Base-by-base conservation (phyloP, 2,797 vertebrate genomes). In the Lutjanus argentimaculatus region DNA sequence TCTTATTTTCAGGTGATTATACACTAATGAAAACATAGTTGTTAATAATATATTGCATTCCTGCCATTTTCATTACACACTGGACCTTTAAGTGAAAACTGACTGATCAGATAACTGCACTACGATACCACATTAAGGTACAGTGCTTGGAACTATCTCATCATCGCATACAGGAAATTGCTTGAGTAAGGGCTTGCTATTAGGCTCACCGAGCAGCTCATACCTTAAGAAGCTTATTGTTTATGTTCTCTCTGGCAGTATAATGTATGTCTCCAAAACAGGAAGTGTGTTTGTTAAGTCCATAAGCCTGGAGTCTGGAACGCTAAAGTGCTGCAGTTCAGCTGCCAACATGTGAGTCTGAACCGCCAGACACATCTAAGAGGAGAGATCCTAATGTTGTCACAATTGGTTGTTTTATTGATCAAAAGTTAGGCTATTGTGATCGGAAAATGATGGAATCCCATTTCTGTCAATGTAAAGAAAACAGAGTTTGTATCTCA, bases 181-280 rank as follows among this genome's bases (percentile, higher is more conserved):
- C 66, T 75, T 74, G 62, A 84, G 76, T 85, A 73, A 88, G 72
- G 81, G 17, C 36, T 83, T 72, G 55, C 80, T 83, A 77, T 85
- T 84, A 82, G 63, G 83, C 67, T 71, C 69, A 82, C 56, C 72
- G 75, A 83, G 62, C 72, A 64, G 83, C 85, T 90, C 83, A 88
- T 72, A 78, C 68, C 84, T 80, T 88, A 85, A 91, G 91, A 75
- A 89, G 88, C 90, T 92, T 91, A 90, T 89, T 89, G 65, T 90
- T 91, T 89, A 89, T 80, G 88, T 91, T 80, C 76, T 56, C 25
- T 45, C 67, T 59, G 76, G 61, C 72, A 71, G 84, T 84, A 75
- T 75, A 87, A 82, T 82, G 82, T 91, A 90, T 75, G 66, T 83
- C 73, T 89, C 48, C 61, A 81, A 36, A 67, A 72, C 79, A 84